Evolutionary conservation across 1,140 invertebrate genomes (phyloP), one percentile per base, ranked within the genome.

Genomic region (Brachionus calyciflorus): DNA sequence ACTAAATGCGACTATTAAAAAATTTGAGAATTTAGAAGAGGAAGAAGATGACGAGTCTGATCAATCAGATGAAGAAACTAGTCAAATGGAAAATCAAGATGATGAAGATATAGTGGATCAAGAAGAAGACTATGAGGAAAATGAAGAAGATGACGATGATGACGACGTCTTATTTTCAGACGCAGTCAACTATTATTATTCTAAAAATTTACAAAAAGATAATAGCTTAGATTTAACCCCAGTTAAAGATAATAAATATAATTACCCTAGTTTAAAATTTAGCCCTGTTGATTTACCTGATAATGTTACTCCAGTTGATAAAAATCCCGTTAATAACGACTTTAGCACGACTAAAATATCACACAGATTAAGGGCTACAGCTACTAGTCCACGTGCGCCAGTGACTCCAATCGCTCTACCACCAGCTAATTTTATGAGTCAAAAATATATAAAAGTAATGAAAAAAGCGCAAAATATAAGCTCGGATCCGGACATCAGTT

Each of bases 111-210:
- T 65, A 28, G 10, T 44, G 3, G 33, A 65, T 41, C 40, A 65
- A 14, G 60, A 65, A 10, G 60, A 65, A 9, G 60, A 65, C 40
- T 41, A 46, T 12, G 5, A 46, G 3, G 44, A 46, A 4, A 3
- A 46, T 46, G 9, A 46, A 7, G 37, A 65, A 9, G 40, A 65
- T 12, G 40, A 37, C 14, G 60, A 65, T 9, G 60, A 65, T 14
- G 60, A 65, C 37, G 60, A 65, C 19, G 60, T 28, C 14, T 37
- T 65, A 0, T 65, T 65, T 28, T 41, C 60, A 17, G 60, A 65
- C 24, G 41, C 60, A 19, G 60, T 65, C 14, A 65, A 41, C 14
- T 65, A 65, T 37, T 65, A 65, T 24, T 65, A 65, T 17, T 60
- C 55, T 3, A 60, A 60, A 17, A 60, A 60, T 17, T 6, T 17